Conservation (phyloP, 2,797 vertebrate genomes). For the Gallirallus australis region DNA sequence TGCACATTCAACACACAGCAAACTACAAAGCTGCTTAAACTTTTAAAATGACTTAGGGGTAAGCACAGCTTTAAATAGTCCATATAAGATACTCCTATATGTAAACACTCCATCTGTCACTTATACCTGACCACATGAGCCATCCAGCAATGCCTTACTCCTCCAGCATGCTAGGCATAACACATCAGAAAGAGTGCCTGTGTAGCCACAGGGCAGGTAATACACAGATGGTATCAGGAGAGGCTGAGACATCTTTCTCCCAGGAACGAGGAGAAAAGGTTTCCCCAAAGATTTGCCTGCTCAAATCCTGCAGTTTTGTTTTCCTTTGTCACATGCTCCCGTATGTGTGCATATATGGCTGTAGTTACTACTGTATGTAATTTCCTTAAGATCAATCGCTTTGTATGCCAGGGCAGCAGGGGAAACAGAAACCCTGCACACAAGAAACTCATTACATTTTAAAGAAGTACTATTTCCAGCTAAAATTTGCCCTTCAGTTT, state of each 20-base stretch:
- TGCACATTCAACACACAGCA: background rate
- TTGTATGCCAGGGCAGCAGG: background rate
- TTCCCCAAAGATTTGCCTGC: background rate
- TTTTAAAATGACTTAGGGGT: background rate
- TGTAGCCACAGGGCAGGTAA: background rate
- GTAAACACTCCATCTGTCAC: background rate
- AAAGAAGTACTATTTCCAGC: background rate
- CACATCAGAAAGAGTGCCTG: accelerated
- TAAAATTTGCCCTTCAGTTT: background rate
- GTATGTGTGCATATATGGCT: background rate
- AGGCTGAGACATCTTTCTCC: background rate
- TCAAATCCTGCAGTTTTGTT: background rate
- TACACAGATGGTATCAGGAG: accelerated
- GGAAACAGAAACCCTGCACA: background rate
- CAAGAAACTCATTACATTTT: background rate
- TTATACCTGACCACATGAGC: background rate
- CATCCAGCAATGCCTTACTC: background rate
- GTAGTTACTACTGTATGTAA: background rate
- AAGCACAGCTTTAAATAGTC: background rate
- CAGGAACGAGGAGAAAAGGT: background rate
- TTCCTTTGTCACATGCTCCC: background rate
- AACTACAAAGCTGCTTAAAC: background rate
- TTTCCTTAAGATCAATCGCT: background rate
- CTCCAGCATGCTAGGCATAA: accelerated
- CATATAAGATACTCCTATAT: background rate